Evolutionary conservation across 2,113 vertebrate species (phyloP).

Genomic region (Carassius carassius): DNA sequence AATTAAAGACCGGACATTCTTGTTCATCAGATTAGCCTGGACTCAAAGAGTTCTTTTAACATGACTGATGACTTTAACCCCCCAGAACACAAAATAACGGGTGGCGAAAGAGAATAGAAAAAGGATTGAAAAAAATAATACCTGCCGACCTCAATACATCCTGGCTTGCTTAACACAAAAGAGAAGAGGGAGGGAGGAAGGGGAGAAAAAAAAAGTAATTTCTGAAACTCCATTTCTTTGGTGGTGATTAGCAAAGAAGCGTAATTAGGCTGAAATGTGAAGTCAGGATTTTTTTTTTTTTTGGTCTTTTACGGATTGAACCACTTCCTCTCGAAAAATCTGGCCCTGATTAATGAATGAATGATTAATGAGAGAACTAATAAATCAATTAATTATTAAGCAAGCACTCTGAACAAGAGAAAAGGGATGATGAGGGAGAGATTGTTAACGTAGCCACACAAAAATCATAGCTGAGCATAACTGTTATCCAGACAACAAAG

Average conservation of each 20-base stretch:
- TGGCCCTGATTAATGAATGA: conserved; percentile 80
- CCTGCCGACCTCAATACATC: conserved; percentile 72
- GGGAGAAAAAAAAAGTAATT: conserved; percentile 67
- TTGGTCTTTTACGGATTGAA: conserved; percentile 66
- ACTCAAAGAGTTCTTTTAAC: conserved; percentile 63
- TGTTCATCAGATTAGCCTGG: conserved; percentile 61
- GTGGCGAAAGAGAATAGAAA: conserved; percentile 30
- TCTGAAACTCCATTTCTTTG: conserved; percentile 78
- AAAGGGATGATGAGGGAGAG: conserved; percentile 42
- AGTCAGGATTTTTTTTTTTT: conserved; percentile 69
- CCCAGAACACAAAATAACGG: conserved; percentile 53
- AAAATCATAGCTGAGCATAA: too few relatives aligned
- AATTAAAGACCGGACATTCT: conserved; percentile 63
- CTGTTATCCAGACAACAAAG: not conserved
- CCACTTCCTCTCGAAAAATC: conserved; percentile 79
- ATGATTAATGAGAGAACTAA: conserved; percentile 82
- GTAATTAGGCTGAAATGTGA: conserved; percentile 81
- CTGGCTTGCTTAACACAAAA: conserved; percentile 69
- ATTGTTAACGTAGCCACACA: conserved; percentile 19
- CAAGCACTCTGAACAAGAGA: conserved; percentile 73
- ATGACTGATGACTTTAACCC: conserved; percentile 69
- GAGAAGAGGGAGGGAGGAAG: conserved; percentile 49
- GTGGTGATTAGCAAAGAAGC: conserved; percentile 77
- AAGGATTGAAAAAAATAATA: conserved; percentile 50
- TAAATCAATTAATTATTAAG: conserved; percentile 84